Conservation (phyloP, 2,888 invertebrate species). For the Matsumyia berberina region DNA sequence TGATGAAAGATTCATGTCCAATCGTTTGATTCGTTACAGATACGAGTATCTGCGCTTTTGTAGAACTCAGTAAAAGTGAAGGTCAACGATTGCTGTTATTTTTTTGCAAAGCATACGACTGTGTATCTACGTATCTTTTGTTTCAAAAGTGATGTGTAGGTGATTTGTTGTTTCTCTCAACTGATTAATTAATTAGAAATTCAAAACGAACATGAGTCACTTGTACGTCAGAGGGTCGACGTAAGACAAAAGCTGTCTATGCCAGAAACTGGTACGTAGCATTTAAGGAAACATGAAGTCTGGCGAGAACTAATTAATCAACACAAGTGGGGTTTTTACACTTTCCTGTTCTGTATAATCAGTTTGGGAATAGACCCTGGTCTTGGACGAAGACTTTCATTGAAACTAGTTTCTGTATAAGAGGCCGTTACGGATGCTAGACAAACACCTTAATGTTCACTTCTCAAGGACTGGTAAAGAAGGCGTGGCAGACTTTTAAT, state of each 20-base stretch:
- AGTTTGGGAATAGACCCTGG: background rate
- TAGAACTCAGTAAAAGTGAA: background rate
- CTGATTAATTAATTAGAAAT: slow-evolving; percentile 23
- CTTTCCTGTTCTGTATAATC: background rate
- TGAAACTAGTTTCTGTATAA: too few species aligned
- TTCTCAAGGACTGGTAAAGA: too few species aligned
- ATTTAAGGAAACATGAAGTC: background rate
- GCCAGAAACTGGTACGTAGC: slow-evolving; percentile 1
- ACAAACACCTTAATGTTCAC: too few species aligned
- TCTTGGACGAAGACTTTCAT: background rate
- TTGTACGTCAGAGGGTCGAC: slow-evolving; percentile 4
- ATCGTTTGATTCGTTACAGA: slow-evolving; percentile 6
- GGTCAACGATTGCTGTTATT: slow-evolving; percentile 24
- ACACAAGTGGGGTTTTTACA: background rate
- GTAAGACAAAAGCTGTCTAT: background rate
- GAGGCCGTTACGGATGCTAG: too few species aligned
- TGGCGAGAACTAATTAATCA: slow-evolving; percentile 2
- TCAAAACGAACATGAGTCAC: slow-evolving; percentile 18
- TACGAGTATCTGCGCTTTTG: too few species aligned
- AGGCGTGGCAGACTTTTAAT: too few species aligned
- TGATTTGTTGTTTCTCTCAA: slow-evolving; percentile 10
- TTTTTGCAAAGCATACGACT: background rate
- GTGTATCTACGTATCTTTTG: background rate
- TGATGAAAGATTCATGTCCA: background rate
- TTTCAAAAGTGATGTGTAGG: slow-evolving; percentile 20